Base-by-base conservation (phyloP, 1,140 invertebrate genomes). In the Nephila pilipes region DNA sequence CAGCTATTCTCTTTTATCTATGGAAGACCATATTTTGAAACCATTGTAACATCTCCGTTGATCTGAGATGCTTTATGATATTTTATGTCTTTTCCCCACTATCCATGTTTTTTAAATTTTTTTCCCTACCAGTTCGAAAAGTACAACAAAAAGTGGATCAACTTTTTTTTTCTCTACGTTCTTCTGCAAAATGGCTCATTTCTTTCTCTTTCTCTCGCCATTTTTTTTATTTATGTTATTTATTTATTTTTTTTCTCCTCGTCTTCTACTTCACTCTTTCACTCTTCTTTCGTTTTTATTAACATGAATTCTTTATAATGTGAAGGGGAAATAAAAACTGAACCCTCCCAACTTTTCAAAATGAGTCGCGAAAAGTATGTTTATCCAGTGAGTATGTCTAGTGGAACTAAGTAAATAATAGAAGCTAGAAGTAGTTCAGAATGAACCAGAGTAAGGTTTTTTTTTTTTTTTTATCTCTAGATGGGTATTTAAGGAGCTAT, bases 51-150 rank as follows among this genome's bases (percentile, higher is more conserved):
- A 90, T 80, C 69, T 60, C n/a, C 87, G 14, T 57, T 63, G 60
- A 80, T 87, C 55, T 87, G 54, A 57, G 87, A 90, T 90, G 63
- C 69, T 90, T 90, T 90, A 90, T 90, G 87, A 90, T 90, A 90
- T 90, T 90, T 90, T 80, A 90, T 80, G 87, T 80, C 65, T 46
- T 36, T 20, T 22, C 29, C 60, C 29, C 60, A n/a, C 36, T n/a
- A 32, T 46, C 36, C 36, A 18, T n/a, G 12, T 32, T 18, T 75
- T 75, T 32, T 75, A 1, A n/a, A 60, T 75, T 75, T 87, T 46
- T 55, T n/a, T 32, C n/a, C 38, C n/a, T 46, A 18, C 32, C 29
- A 20, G 16, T 25, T 80, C 25, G 12, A 8, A 22, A 58, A 29
- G 38, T 46, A 55, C 46, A 79, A 90, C 87, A 90, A 90, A 90